These are phyloP conservation scores for Aphelinus atriplicis DNA, from an alignment of 1,140 invertebrate genomes.

Conservation along the genomic window DNA sequence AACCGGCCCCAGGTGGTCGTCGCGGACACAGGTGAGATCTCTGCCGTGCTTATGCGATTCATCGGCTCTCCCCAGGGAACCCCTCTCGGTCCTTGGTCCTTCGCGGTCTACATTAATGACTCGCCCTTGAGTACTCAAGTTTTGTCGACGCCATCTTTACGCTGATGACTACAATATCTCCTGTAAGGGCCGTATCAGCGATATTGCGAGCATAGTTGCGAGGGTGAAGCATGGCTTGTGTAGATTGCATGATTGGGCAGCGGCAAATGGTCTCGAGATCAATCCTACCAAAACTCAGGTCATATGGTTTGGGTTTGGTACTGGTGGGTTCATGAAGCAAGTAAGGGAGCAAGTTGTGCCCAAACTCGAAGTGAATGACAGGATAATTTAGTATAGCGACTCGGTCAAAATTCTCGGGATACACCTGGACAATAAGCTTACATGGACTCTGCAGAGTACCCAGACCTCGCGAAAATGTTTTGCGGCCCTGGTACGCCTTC, in stretches of 20 bases:
- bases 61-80: background rate
- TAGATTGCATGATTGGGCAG: background rate
- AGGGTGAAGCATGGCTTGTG: background rate
- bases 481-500: background rate
- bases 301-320: background rate
- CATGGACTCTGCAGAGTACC: background rate
- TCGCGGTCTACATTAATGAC: background rate
- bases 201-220: background rate
- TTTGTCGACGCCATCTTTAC: background rate
- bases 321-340: background rate
- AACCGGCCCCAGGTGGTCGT: no score
- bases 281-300: background rate
- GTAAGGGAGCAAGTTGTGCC: background rate
- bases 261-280: background rate
- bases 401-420: no score
- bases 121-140: background rate
- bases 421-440: background rate
- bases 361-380: background rate
- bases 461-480: background rate
- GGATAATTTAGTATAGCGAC: background rate
- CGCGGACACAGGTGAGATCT: no score
- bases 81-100: background rate
- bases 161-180: background rate
- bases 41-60: slow-evolving; percentile 18
- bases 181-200: background rate